Evolutionary conservation across 2,797 vertebrate species (phyloP).

Genomic region (Xenops minutus): DNA sequence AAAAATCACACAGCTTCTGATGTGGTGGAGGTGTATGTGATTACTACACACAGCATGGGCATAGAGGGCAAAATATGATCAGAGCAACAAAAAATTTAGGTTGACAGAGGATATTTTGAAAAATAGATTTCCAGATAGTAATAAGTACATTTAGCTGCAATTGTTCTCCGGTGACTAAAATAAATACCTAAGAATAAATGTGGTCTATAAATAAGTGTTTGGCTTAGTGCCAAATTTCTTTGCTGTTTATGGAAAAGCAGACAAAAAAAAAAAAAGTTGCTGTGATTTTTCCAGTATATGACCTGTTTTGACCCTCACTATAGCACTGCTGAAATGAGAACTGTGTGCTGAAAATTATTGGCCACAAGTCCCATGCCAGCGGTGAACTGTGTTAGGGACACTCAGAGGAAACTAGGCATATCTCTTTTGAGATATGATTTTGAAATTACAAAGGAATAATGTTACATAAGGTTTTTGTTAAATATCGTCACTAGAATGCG

Average conservation of each 20-base stretch:
- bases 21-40: background rate
- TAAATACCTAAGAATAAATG: conserved; percentile 59
- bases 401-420: background rate
- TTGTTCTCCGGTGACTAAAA: conserved; percentile 57
- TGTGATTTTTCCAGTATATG: conserved; percentile 34
- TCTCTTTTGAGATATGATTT: background rate
- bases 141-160: conserved; percentile 28
- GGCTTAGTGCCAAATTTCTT: background rate
- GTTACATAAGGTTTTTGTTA: background rate
- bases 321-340: background rate
- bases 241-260: conserved; percentile 59
- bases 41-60: background rate
- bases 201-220: conserved; percentile 52
- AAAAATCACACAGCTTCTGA: background rate
- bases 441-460: background rate
- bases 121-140: conserved; percentile 44
- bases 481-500: background rate
- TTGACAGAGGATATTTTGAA: background rate
- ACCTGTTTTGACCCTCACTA: conserved; percentile 8
- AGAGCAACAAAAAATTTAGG: background rate
- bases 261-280: background rate
- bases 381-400: background rate
- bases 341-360: background rate
- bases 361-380: background rate
- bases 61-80: background rate